These are phyloP conservation scores for Fopius arisanus DNA, from an alignment of 1,140 invertebrate species.

Conservation along the genomic window DNA sequence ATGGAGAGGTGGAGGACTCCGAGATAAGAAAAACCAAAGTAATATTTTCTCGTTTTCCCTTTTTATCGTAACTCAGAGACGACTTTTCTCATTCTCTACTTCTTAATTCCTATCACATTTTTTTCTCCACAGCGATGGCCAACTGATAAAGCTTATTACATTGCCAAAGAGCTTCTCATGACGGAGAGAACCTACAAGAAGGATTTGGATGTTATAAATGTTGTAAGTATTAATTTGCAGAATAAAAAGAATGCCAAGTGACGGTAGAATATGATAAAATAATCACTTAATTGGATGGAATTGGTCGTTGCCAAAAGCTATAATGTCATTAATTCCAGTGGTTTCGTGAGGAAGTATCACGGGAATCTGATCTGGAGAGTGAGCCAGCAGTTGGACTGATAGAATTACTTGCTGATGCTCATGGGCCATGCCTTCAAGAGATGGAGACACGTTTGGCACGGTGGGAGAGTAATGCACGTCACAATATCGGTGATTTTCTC, in stretches of 20 bases:
- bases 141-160: slow-evolving; percentile 87
- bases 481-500: slow-evolving; percentile 72
- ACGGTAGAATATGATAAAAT: too few relatives aligned
- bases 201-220: slow-evolving; percentile 90
- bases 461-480: slow-evolving; percentile 68
- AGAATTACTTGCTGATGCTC: slow-evolving; percentile 74
- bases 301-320: neutral
- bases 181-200: slow-evolving; percentile 95
- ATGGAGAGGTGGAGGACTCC: slow-evolving; percentile 49
- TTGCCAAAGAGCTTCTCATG: slow-evolving; percentile 94
- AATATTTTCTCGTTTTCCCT: neutral
- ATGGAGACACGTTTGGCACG: slow-evolving; percentile 72
- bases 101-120: slow-evolving; percentile 21
- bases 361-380: slow-evolving; percentile 68
- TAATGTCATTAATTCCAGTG: slow-evolving; percentile 65
- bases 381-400: slow-evolving; percentile 69
- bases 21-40: slow-evolving; percentile 56
- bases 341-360: slow-evolving; percentile 74
- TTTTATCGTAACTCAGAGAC: neutral
- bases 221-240: slow-evolving; percentile 66
- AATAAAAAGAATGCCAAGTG: too few relatives aligned
- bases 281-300: too few relatives aligned
- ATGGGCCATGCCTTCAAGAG: slow-evolving; percentile 72
- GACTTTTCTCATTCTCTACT: neutral
- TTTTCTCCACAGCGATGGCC: slow-evolving; percentile 69